Base-by-base conservation (phyloP, 1,140 invertebrate species). In the Drosophila punjabiensis region DNA sequence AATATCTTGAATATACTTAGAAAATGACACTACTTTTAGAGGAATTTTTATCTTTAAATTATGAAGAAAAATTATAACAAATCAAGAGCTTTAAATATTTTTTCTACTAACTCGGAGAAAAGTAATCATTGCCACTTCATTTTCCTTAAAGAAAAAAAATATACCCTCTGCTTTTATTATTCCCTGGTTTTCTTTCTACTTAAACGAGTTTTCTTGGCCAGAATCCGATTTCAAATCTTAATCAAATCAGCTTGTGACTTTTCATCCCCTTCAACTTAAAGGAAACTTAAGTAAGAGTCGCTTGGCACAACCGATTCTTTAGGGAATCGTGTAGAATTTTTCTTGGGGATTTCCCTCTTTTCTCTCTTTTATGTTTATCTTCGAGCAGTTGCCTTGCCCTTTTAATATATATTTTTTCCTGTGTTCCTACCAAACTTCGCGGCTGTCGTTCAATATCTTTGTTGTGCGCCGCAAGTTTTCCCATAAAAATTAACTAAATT, bases 401-500 rank as follows among this genome's bases (percentile, higher is more conserved):
- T 77, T 68, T 45, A 37, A 37, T 58, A 33, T 58, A 33, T 53
- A 7, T 18, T 18, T 50, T 33, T 48, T 16, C n/a, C 18, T 41
- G n/a, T 43, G 20, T 37, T 48, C n/a, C 35, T 11, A 24, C 16
- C 33, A 39, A 50, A 52, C 43, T 24, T 37, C 43, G 24, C 5
- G 39, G 3, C 48, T 66, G n/a, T 35, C 50, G 52, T 18, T 56
- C 53, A 58, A 45, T 69, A 43, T 77, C 28, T 39, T 33, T 24
- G 39, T 24, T 50, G 37, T 65, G 43, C 43, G 43, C 43, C n/a
- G 14, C 24, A 70, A 56, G 71, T 77, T 81, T 81, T 64, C 28
- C 33, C 79, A 63, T 52, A 70, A 70, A 79, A 81, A 81, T 82
- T 73, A 81, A 33, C 45, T 55, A 50, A 78, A 78, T 76, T 82